phyloP scores from a whole-genome alignment of 2,888 invertebrate genomes.

The Axea sp. region DNA sequence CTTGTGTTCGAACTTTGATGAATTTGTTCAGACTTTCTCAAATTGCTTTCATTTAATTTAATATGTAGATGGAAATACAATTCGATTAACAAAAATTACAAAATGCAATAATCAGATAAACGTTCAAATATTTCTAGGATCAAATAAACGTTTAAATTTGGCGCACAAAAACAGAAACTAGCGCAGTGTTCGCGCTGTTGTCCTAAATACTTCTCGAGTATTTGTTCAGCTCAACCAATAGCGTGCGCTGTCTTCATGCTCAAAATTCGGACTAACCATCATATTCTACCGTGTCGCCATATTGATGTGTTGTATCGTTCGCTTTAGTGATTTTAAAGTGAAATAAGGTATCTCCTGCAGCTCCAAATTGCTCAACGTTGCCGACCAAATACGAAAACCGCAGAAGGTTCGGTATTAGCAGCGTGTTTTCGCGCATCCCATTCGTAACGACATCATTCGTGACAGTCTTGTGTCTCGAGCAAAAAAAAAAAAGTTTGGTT shows the following conservation, averaged over 20 bases:
- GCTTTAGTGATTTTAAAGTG: conserved; percentile 77
- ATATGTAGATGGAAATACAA: too few species aligned
- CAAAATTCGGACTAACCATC: conserved; percentile 42
- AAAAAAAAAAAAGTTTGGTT: conserved; percentile 77
- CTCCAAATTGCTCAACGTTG: conserved; percentile 41
- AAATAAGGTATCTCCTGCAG: conserved; percentile 75
- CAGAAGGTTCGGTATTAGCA: conserved; percentile 37
- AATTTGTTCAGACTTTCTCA: too few species aligned
- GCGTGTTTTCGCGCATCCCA: conserved; percentile 10
- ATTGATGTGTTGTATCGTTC: conserved; percentile 80
- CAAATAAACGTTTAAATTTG: too few species aligned
- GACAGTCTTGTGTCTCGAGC: conserved; percentile 34
- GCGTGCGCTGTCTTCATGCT: conserved; percentile 33
- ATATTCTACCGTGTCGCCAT: conserved; percentile 72
- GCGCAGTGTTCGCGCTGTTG: background rate
- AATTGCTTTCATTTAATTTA: too few species aligned
- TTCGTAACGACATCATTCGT: conserved; percentile 21
- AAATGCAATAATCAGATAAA: too few species aligned
- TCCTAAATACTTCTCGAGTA: conserved; percentile 45
- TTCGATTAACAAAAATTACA: too few species aligned
- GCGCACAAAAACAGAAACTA: too few species aligned
- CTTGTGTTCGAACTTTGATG: too few species aligned
- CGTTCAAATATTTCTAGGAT: too few species aligned
- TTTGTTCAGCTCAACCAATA: conserved; percentile 62
- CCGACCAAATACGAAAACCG: conserved; percentile 22